phyloP scores from a whole-genome alignment of 2,888 invertebrate species.

The Idaea biselata region DNA sequence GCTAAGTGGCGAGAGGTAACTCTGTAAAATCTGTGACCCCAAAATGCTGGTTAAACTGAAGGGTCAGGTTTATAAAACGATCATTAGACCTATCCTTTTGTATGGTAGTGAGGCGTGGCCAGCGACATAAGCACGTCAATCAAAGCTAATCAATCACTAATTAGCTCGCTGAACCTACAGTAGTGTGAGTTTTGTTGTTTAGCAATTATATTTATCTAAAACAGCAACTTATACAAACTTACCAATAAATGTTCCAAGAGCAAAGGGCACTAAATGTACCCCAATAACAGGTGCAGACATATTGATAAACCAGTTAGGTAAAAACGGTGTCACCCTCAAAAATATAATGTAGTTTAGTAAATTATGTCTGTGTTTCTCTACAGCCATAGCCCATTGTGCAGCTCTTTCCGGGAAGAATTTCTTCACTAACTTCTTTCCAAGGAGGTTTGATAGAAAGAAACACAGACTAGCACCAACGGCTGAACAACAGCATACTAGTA shows the following conservation, averaged over 20 bases:
- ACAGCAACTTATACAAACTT: constrained; percentile 37
- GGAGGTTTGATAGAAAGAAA: constrained; percentile 93
- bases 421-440: constrained; percentile 91
- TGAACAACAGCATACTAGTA: constrained; percentile 95
- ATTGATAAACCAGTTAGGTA: constrained; percentile 99
- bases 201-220: not conserved
- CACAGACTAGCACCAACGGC: constrained; percentile 97
- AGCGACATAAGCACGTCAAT: too few species aligned
- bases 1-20: too few species aligned
- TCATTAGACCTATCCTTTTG: too few species aligned
- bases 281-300: constrained; percentile 97
- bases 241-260: constrained; percentile 97
- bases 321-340: constrained; percentile 96
- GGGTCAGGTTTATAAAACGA: too few species aligned
- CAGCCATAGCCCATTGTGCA: constrained; percentile 90
- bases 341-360: constrained; percentile 98
- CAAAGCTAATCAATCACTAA: too few species aligned
- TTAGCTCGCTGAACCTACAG: too few species aligned
- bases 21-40: too few species aligned
- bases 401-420: constrained; percentile 95
- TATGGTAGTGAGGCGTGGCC: too few species aligned
- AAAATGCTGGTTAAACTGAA: too few species aligned
- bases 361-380: constrained; percentile 92
- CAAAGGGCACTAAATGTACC: constrained; percentile 95
- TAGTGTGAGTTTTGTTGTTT: too few species aligned